Evolutionary conservation across 2,888 invertebrate genomes (phyloP).

Genomic region (Abrostola triplasia): DNA sequence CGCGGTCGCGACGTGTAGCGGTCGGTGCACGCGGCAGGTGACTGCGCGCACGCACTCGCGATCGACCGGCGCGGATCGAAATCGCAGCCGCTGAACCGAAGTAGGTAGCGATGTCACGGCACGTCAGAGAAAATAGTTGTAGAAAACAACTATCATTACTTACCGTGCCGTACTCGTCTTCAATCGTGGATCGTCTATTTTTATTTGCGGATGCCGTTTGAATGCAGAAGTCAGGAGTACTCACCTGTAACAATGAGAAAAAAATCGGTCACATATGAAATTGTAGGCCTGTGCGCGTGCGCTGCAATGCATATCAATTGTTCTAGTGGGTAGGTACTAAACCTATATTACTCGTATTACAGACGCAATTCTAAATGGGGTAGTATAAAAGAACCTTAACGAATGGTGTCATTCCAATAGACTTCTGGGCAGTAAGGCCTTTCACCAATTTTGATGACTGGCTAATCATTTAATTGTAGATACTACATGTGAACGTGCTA

Average conservation of each 20-base stretch:
- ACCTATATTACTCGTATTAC: not conserved
- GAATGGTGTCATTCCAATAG: no score
- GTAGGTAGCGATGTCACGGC: conserved; percentile 79
- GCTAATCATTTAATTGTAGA: no score
- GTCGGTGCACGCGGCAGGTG: conserved; percentile 76
- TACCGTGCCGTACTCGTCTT: conserved; percentile 69
- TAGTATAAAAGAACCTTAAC: no score
- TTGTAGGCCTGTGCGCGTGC: conserved; percentile 27
- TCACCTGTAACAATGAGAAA: conserved; percentile 73
- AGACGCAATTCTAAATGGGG: conserved; percentile 5
- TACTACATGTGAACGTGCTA: not conserved
- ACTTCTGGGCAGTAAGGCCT: no score
- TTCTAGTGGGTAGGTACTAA: not conserved
- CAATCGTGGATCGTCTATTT: conserved; percentile 64
- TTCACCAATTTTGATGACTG: no score
- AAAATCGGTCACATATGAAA: conserved; percentile 66
- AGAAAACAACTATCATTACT: conserved; percentile 78
- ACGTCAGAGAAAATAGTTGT: conserved; percentile 77
- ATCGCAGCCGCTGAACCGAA: conserved; percentile 69
- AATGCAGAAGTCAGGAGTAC: conserved; percentile 67
- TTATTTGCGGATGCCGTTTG: conserved; percentile 70
- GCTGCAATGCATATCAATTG: conserved; percentile 24
- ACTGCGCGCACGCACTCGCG: conserved; percentile 69
- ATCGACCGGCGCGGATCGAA: conserved; percentile 65
- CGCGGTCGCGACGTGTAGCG: conserved; percentile 69